Conservation (phyloP, 2,888 invertebrate genomes). For the Anthoptus insignis region DNA sequence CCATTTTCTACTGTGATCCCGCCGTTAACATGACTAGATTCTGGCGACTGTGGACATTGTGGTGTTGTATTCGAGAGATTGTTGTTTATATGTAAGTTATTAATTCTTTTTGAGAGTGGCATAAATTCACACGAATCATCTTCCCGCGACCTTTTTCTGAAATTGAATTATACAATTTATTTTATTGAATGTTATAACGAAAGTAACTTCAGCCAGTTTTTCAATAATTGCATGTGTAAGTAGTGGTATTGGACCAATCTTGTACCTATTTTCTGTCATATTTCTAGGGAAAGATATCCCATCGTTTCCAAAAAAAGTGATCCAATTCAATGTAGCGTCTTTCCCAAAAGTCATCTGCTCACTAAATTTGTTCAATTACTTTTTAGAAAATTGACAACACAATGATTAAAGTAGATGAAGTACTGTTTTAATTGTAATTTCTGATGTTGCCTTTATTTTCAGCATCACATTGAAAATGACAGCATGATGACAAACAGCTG, state of each 20-base stretch:
- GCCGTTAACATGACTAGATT: constrained; percentile 63
- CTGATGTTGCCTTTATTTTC: too few species aligned
- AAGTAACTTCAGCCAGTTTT: background rate
- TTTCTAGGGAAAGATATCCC: constrained; percentile 66
- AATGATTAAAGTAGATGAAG: background rate
- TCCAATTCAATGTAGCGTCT: constrained; percentile 64
- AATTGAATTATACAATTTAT: constrained; percentile 52
- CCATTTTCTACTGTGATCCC: constrained; percentile 66
- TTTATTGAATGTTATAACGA: background rate
- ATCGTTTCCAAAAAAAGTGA: constrained; percentile 67
- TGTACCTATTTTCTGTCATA: constrained; percentile 83
- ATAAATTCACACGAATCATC: constrained; percentile 94
- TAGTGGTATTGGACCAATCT: constrained; percentile 23
- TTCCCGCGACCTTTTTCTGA: constrained; percentile 92
- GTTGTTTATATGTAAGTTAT: constrained; percentile 94
- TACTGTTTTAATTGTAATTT: background rate
- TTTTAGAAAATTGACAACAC: background rate
- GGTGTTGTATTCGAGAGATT: constrained; percentile 64
- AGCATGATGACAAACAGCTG: constrained; percentile 28
- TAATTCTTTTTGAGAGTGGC: constrained; percentile 96
- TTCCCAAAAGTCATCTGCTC: constrained; percentile 75
- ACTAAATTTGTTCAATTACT: constrained; percentile 18
- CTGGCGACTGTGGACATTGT: constrained; percentile 59
- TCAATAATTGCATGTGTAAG: background rate
- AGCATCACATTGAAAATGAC: background rate